Evolutionary conservation across 2,888 invertebrate genomes (phyloP), one percentile per base, ranked within the genome.

Genomic region (Antitype chi): DNA sequence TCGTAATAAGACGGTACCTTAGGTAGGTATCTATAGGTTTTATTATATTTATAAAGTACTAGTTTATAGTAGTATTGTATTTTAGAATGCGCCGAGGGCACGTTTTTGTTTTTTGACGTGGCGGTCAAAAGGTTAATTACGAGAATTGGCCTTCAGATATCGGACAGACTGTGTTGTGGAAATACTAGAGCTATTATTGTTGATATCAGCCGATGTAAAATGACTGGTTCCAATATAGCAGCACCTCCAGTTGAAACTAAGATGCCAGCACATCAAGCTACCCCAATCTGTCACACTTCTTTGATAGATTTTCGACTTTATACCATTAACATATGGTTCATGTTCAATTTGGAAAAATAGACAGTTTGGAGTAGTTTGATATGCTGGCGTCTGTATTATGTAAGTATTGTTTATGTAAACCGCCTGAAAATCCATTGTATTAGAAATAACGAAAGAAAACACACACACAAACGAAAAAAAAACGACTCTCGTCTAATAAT

Each of bases 11-110:
- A 47, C 13, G 5, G 25, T 23, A 47, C 43, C 43, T 47, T 47
- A 52, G 67, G 23, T 47, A 52, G 66, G 23, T 52, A 52, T 52
- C 9, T 68, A n/a, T 68, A 52, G 49, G 28, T 67, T 53, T 53
- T 53, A 67, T 32, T 67, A 32, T 67, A 67, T 67, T 67, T 67
- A 32, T 32, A 23, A 52, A 52, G 28, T 32, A 67, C 5, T 32
- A 15, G 28, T 38, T 38, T 38, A 38, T 32, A 66, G 38, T 63
- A 64, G 28, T 32, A 32, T 23, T 52, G 28, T 49, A 66, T 66
- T 49, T 49, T 13, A 64, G 25, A 66, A 63, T 38, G 38, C 38
- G 38, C 38, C 38, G 38, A 5, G 38, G 38, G 38, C 6, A 38
- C 38, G 38, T 38, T 38, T 38, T 38, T 38, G 38, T 38, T 38